phyloP scores from a whole-genome alignment of 2,888 invertebrate genomes.

The Erannis defoliaria region DNA sequence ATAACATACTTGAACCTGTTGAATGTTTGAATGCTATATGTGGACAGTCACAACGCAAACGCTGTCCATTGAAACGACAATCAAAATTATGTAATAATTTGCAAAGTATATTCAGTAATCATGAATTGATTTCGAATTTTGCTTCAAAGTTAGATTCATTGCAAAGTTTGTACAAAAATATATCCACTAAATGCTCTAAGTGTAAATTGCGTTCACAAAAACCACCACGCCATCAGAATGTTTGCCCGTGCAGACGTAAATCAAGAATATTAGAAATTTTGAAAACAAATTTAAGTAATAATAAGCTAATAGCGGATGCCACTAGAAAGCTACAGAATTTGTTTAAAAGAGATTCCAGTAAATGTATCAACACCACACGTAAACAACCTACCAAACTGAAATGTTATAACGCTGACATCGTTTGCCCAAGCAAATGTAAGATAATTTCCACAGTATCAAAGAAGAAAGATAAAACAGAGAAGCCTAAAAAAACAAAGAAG shows the following conservation, averaged over 20 bases:
- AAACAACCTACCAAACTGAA: background rate
- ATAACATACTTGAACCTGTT: background rate
- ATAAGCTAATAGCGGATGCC: no score
- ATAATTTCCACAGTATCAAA: background rate
- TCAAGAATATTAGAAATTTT: background rate
- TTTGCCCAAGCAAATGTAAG: background rate
- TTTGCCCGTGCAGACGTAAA: background rate
- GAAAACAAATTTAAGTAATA: background rate
- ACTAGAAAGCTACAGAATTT: background rate
- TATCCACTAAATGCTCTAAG: background rate
- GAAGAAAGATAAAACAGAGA: background rate
- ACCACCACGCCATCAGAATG: background rate
- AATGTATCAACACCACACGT: background rate
- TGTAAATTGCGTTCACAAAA: background rate
- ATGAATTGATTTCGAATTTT: background rate
- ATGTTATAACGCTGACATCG: background rate
- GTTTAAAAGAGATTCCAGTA: background rate
- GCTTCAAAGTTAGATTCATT: background rate
- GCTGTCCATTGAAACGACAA: background rate
- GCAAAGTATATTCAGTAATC: background rate
- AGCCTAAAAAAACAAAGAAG: background rate
- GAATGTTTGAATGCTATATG: background rate
- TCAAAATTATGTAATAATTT: background rate
- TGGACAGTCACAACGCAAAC: background rate
- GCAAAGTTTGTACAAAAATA: background rate